Evolutionary conservation across 2,797 vertebrate species (phyloP).

Genomic region (Silurus lanzhouensis): DNA sequence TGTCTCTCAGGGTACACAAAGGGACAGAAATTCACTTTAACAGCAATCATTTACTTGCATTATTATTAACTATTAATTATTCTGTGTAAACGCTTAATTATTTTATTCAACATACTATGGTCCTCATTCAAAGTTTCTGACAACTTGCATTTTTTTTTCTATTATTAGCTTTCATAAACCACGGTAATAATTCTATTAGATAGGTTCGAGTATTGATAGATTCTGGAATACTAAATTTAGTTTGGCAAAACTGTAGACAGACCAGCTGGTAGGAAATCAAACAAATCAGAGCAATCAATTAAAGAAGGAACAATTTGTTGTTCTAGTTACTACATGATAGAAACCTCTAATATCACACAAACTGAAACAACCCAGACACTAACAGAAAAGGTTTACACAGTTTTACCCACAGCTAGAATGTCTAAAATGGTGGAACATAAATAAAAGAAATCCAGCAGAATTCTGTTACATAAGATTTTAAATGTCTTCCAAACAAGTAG

Average conservation of each 20-base stretch:
- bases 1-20: background rate
- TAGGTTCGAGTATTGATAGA: background rate
- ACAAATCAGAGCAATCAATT: background rate
- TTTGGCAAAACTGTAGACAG: background rate
- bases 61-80: background rate
- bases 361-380: background rate
- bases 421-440: background rate
- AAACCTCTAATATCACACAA: background rate
- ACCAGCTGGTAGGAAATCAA: background rate
- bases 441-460: background rate
- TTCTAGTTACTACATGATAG: background rate
- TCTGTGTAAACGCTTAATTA: background rate
- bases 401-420: background rate
- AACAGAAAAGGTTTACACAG: background rate
- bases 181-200: background rate
- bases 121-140: background rate
- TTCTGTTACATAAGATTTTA: background rate
- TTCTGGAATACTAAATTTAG: background rate
- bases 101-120: background rate
- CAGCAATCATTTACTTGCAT: conserved; percentile 1
- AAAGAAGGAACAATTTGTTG: background rate
- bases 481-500: background rate
- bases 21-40: background rate
- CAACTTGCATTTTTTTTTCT: background rate
- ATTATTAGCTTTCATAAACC: background rate